phyloP scores from a whole-genome alignment of 2,888 invertebrate species.

The Synergus gifuensis region DNA sequence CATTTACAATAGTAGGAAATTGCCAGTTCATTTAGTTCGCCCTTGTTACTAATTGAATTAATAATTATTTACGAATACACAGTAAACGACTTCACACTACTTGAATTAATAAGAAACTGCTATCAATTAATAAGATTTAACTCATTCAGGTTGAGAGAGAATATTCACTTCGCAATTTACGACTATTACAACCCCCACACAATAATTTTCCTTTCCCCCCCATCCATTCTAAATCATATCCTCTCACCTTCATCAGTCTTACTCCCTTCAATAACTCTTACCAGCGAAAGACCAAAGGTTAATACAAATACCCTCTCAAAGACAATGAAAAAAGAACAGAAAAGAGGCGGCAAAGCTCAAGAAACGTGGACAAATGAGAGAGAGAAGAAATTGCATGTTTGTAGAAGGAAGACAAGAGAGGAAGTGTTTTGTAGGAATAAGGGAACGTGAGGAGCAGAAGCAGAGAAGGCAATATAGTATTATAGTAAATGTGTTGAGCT shows the following conservation, averaged over 20 bases:
- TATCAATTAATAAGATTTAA: too few relatives aligned
- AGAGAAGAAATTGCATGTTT: constrained; percentile 36
- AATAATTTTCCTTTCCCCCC: neutral
- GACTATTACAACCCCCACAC: too few relatives aligned
- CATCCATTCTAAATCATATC: neutral
- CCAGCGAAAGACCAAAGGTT: constrained; percentile 7
- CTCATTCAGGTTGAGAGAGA: too few relatives aligned
- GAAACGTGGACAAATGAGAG: constrained; percentile 34
- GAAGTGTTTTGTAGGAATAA: constrained; percentile 37
- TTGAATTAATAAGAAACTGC: too few relatives aligned
- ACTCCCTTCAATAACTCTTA: neutral
- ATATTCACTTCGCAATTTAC: too few relatives aligned
- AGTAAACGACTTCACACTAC: too few relatives aligned
- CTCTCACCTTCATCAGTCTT: neutral
- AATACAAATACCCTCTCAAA: constrained; percentile 18
- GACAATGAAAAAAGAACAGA: constrained; percentile 15
- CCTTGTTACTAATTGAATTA: too few relatives aligned
- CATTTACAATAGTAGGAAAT: too few relatives aligned
- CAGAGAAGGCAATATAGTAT: constrained; percentile 36
- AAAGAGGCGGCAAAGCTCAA: constrained; percentile 12
- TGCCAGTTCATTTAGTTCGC: too few relatives aligned
- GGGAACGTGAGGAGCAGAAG: constrained; percentile 24
- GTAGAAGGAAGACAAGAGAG: constrained; percentile 22
- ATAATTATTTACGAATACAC: too few relatives aligned
- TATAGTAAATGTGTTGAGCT: constrained; percentile 21